Conservation (phyloP, 2,888 invertebrate genomes). For the Julus scandinavius region DNA sequence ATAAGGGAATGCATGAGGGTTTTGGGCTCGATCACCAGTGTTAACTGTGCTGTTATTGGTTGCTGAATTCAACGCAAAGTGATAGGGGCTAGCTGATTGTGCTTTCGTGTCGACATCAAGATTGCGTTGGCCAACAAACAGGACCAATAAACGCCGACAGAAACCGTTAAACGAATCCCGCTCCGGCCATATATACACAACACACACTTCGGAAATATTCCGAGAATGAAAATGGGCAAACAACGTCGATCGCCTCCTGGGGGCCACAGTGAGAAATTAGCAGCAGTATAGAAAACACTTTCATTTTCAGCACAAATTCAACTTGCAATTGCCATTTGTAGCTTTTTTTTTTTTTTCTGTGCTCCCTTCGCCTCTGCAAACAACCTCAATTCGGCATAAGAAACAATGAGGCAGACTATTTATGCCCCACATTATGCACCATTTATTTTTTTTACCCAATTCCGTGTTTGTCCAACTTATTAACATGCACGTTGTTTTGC, state of each 20-base stretch:
- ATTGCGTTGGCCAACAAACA: neutral
- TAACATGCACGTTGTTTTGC: neutral
- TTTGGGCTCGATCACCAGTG: neutral
- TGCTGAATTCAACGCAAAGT: neutral
- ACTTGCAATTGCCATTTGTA: neutral
- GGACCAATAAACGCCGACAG: neutral
- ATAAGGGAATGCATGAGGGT: neutral
- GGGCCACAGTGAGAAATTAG: neutral
- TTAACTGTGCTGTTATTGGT: neutral
- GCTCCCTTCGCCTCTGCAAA: neutral
- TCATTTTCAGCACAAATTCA: neutral
- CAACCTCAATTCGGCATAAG: neutral
- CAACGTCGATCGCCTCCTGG: neutral
- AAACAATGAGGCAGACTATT: neutral
- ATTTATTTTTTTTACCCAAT: neutral
- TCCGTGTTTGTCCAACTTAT: neutral
- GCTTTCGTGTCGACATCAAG: neutral
- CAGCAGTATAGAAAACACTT: neutral
- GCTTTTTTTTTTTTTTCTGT: neutral
- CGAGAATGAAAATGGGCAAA: neutral
- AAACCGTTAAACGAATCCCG: slow-evolving; percentile 22
- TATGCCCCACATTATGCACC: neutral
- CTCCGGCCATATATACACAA: slow-evolving; percentile 1
- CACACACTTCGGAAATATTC: neutral
- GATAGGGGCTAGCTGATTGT: neutral